Conservation (phyloP, 2,113 vertebrate genomes). For the Ptilorrhoa leucosticta region DNA sequence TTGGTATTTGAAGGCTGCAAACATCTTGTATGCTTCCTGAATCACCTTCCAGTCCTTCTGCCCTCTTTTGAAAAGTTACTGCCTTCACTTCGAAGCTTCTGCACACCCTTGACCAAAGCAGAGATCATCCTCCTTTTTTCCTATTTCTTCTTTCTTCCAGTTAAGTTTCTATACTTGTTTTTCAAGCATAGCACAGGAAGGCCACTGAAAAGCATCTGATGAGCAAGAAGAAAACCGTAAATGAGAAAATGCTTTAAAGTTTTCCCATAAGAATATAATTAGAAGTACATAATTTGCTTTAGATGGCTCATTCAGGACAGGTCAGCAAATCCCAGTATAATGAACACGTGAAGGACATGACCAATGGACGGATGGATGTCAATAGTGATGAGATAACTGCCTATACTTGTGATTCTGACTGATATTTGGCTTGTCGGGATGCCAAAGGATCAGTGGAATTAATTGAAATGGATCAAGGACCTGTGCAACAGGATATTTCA, state of each 20-base stretch:
- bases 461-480: neutral
- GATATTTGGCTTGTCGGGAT: neutral
- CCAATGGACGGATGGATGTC: neutral
- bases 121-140: neutral
- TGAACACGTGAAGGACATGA: neutral
- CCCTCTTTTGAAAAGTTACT: neutral
- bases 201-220: neutral
- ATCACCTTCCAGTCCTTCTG: neutral
- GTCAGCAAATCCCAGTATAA: constrained; percentile 2
- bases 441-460: neutral
- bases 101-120: neutral
- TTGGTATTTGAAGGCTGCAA: neutral
- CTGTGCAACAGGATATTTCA: neutral
- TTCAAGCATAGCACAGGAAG: neutral
- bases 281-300: constrained; percentile 13
- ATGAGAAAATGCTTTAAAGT: neutral
- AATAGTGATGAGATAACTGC: neutral
- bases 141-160: neutral
- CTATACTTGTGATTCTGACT: neutral
- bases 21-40: neutral
- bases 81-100: neutral
- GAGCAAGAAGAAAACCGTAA: neutral
- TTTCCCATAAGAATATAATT: neutral
- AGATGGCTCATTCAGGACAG: neutral
- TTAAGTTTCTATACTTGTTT: neutral